phyloP scores from a whole-genome alignment of 1,140 invertebrate genomes.

The Drosophila chauvacae region DNA sequence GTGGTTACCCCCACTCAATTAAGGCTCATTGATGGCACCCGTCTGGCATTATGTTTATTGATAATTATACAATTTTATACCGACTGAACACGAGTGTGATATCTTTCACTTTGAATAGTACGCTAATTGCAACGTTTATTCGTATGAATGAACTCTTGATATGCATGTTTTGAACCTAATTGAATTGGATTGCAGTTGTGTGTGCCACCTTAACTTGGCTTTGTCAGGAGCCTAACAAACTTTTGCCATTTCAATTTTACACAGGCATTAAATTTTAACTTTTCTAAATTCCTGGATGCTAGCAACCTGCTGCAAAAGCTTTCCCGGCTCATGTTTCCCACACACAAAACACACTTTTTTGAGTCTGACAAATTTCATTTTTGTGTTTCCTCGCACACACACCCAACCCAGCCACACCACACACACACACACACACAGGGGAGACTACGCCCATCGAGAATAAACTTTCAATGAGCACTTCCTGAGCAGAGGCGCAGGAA shows the following conservation, averaged over 20 bases:
- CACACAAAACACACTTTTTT: neutral
- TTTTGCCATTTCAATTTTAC: conserved; percentile 10
- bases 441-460: conserved; percentile 13
- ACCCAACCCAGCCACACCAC: neutral
- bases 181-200: conserved; percentile 3
- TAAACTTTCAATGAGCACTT: conserved; percentile 21
- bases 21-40: conserved; percentile 8
- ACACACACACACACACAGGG: conserved; percentile 4
- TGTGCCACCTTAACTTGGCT: neutral
- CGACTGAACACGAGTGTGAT: neutral
- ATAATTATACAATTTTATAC: conserved; percentile 14
- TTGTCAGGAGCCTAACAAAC: neutral
- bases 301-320: conserved; percentile 13
- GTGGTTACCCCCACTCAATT: conserved; percentile 8
- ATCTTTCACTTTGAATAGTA: neutral
- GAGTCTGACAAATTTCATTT: conserved; percentile 16
- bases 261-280: conserved; percentile 10
- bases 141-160: neutral
- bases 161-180: neutral
- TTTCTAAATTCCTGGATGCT: conserved; percentile 7
- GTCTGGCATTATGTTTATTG: conserved; percentile 4
- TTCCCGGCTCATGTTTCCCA: conserved; percentile 3
- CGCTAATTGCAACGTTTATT: neutral
- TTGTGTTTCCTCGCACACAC: conserved; percentile 11
- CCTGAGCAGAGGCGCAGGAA: conserved; percentile 12